Evolutionary conservation across 2,888 invertebrate species (phyloP), one percentile per base, ranked within the genome.

Genomic region (Epistrophella euchroma): DNA sequence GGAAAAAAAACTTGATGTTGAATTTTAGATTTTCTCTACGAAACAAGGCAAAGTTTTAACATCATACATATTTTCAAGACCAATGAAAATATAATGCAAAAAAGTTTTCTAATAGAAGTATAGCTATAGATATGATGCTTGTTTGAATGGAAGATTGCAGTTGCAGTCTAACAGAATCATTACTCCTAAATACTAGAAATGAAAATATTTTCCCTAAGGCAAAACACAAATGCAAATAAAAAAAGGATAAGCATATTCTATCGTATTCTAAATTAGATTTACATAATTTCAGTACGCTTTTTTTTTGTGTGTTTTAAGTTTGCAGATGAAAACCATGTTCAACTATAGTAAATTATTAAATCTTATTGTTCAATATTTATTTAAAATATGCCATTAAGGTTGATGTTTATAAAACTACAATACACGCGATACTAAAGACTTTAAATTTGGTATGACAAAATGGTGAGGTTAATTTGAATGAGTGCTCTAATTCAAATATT

Each of bases 1-100:
- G 2, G 6, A 25, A 28, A 32, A 32, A 35, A n/a, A 55, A 55
- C 2, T 25, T 25, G 52, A 52, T 52, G 25, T 52, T 52, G 22
- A 52, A 52, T 6, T 52, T 52, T 7, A 52, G 52, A 52, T 52
- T 52, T 52, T 28, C 25, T 28, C n/a, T n/a, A 40, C 52, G 17
- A 56, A 35, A 35, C 17, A 56, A 56, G 56, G 17, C 32, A 35
- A 56, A 56, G 56, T 56, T 56, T 56, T 32, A 56, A 35, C 17
- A 11, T 56, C 28, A 55, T 55, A 55, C 28, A 55, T 55, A 55
- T 55, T 55, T 55, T 6, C 32, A 32, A 56, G 52, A n/a, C 11
- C 32, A 35, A 32, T 56, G 5, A 17, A 35, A 25, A 52, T n/a
- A 13, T 2, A 50, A 50, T 13, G 6, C 13, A 9, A 50, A 28